Conservation (phyloP, 2,797 vertebrate genomes). For the Mormyrops boulengeri region DNA sequence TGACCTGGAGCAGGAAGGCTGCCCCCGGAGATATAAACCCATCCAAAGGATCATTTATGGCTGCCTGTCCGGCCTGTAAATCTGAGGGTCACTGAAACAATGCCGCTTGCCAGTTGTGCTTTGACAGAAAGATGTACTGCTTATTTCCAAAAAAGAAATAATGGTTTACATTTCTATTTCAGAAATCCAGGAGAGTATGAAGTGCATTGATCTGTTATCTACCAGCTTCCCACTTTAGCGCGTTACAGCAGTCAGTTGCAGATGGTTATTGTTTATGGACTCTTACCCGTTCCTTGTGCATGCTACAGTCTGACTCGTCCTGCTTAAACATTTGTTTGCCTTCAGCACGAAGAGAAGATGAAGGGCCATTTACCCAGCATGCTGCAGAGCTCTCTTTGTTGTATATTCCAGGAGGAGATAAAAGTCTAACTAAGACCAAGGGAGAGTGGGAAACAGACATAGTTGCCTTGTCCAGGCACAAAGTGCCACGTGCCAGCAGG, state of each 20-base stretch:
- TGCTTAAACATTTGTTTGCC: background rate
- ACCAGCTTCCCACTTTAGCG: too few species aligned
- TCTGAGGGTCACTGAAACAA: background rate
- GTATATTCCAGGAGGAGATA: background rate
- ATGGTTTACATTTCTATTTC: background rate
- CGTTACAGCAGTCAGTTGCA: background rate
- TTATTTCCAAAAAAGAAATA: background rate
- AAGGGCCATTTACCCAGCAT: background rate
- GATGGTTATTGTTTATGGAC: background rate
- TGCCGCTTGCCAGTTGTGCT: background rate
- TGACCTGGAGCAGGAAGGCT: background rate
- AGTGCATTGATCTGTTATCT: background rate
- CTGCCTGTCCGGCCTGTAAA: background rate
- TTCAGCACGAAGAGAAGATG: background rate
- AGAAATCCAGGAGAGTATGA: background rate
- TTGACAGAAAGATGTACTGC: too few species aligned
- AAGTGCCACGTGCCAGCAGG: background rate
- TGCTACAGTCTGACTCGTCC: background rate
- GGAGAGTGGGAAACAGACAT: background rate
- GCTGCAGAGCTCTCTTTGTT: background rate
- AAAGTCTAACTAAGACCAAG: background rate
- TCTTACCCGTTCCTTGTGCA: background rate
- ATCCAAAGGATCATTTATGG: background rate
- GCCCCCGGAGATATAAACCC: background rate
- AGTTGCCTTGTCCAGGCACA: background rate